A percentile compares a stretch with the other conserved stretches of the same genome.
Evolutionary conservation across 2,888 invertebrate species (phyloP).

Genomic region (Phlogophora meticulosa): DNA sequence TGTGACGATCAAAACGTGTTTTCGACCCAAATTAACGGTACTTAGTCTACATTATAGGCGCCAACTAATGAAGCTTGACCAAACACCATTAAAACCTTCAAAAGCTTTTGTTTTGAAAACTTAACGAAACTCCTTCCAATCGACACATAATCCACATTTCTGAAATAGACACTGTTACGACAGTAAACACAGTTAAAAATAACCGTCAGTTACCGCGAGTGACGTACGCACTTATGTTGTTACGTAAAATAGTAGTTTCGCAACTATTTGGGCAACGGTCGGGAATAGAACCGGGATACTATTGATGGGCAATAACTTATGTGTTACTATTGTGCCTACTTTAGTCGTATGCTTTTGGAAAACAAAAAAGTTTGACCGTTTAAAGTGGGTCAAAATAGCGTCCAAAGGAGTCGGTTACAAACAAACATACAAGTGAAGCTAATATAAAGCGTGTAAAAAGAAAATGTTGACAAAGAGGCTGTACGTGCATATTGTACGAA

Average conservation of each 20-base stretch:
- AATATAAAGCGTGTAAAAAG: no score
- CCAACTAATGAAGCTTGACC: conserved; percentile 3
- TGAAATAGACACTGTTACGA: conserved; percentile 64
- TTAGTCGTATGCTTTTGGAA: neutral
- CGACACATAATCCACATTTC: conserved; percentile 52
- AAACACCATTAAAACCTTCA: conserved; percentile 14
- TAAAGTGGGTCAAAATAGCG: no score
- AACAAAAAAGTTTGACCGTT: no score
- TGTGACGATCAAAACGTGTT: neutral
- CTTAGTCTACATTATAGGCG: neutral
- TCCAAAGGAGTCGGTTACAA: no score
- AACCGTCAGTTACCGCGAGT: conserved; percentile 64
- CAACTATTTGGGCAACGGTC: conserved; percentile 44
- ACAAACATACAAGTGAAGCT: no score
- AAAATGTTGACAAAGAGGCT: no score
- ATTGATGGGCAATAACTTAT: conserved; percentile 28
- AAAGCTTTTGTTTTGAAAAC: conserved; percentile 31
- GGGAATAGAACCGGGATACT: conserved; percentile 45
- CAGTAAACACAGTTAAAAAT: conserved; percentile 70
- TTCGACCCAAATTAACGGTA: neutral
- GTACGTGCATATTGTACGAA: no score
- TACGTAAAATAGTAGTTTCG: conserved; percentile 60
- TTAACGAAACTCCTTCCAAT: conserved; percentile 44
- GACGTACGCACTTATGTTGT: conserved; percentile 62
- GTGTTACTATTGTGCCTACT: neutral